Base-by-base conservation (phyloP, 1,140 invertebrate species). In the Conus betulinus region DNA sequence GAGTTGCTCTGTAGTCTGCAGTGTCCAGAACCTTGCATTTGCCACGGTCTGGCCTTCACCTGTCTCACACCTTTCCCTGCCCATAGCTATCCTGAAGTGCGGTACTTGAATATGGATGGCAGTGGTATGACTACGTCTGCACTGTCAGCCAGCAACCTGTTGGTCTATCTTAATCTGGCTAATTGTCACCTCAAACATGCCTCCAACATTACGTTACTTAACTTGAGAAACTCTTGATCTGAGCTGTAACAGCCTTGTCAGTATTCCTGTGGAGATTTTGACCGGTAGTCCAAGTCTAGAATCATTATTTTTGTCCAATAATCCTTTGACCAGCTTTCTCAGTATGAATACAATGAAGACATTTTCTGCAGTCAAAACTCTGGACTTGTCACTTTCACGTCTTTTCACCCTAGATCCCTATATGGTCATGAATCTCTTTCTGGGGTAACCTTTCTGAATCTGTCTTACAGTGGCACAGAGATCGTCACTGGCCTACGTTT, bases 301-400 rank as follows among this genome's bases (percentile, higher is more conserved):
- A 51, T 57, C 60, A 67, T 67, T 91, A 17, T 82, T 88, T 71
- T 27, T 90, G 1, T 53, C 83, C 27, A 76, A 76, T 10, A 90
- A 91, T 71, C 23, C 79, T 20, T 78, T 92, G 13, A 67, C 51
- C 1, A 71, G 20, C 84, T 90, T n/a, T 90, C 91, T 55, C 51
- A 89, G 15, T 86, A 55, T 17, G 67, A 88, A 55, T 52, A 51
- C 53, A 23, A 39, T n/a, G 8, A 53, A 52, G 3, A 52, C 81
- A 82, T 53, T 23, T 52, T 39, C 25, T n/a, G n/a, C 13, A 53
- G 20, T 82, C 2, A 13, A 82, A 82, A 82, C 15, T 10, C 6
- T 82, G 0, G 81, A 82, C n/a, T 7, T 82, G 27, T 82, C 81
- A 0, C 5, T 15, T 13, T 20, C 20, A 25, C 25, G 27, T 20